These are phyloP conservation scores for Sebastiscus albofasciatus DNA, from an alignment of 2,797 vertebrate genomes.

Conservation along the genomic window DNA sequence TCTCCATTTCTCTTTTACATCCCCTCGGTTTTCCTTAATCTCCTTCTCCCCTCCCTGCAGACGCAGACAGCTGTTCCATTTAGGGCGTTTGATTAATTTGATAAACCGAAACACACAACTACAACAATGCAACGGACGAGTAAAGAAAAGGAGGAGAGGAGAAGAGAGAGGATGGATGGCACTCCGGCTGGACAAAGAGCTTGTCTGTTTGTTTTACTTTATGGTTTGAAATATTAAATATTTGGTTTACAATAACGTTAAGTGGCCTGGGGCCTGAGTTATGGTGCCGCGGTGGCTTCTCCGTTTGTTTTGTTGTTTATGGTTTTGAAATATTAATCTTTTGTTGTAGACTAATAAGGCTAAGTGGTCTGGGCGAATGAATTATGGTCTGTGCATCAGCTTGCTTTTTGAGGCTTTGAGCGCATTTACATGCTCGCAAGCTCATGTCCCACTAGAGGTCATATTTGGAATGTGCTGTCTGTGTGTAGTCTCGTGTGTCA, in stretches of 20 bases:
- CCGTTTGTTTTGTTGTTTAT: slow-evolving; percentile 77
- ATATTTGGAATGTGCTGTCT: slow-evolving; percentile 22
- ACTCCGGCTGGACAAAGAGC: slow-evolving; percentile 20
- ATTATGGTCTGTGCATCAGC: slow-evolving; percentile 58
- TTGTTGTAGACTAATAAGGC: slow-evolving; percentile 77
- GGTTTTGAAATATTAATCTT: slow-evolving; percentile 77
- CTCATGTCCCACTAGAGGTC: slow-evolving; percentile 45
- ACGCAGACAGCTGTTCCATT: slow-evolving; percentile 43
- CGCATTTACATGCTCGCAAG: slow-evolving; percentile 42
- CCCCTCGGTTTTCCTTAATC: slow-evolving; percentile 11
- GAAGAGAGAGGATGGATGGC: not conserved
- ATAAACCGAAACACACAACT: slow-evolving; percentile 7
- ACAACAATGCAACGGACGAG: not conserved
- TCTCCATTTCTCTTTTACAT: not conserved
- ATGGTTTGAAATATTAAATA: slow-evolving; percentile 75
- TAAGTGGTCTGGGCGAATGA: slow-evolving; percentile 77
- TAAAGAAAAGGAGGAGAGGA: not conserved
- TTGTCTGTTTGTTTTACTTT: slow-evolving; percentile 58
- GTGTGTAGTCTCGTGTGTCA: not conserved
- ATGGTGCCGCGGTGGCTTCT: slow-evolving; percentile 61
- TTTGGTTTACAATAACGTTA: slow-evolving; percentile 81
- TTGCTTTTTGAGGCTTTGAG: slow-evolving; percentile 41
- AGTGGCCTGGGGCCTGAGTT: slow-evolving; percentile 72
- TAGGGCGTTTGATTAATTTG: slow-evolving; percentile 35
- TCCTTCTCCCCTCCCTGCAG: not conserved